Conservation (phyloP, 2,888 invertebrate genomes). For the Leptopterna dolabrata region DNA sequence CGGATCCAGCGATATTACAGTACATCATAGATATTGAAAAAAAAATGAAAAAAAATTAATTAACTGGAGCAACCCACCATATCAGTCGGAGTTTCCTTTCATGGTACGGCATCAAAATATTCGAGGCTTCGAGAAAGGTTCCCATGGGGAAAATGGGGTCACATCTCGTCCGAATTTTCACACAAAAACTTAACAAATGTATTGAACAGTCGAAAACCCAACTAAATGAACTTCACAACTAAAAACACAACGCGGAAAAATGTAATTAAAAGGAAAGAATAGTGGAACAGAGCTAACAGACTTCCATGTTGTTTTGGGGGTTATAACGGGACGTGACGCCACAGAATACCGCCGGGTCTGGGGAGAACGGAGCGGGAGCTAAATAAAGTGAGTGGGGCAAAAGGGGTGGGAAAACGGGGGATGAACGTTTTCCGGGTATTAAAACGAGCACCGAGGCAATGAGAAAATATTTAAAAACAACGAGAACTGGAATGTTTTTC, state of each 20-base stretch:
- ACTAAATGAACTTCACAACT: constrained; percentile 3
- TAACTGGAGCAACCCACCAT: constrained; percentile 43
- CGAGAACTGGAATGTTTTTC: background rate
- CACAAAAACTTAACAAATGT: background rate
- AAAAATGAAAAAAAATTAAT: constrained; percentile 19
- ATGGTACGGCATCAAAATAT: constrained; percentile 49
- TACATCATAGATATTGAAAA: background rate
- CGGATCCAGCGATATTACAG: background rate
- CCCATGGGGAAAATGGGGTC: background rate
- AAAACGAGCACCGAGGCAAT: background rate
- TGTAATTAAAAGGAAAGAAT: constrained; percentile 35
- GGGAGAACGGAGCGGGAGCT: background rate
- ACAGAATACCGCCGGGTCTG: background rate
- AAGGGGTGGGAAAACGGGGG: background rate
- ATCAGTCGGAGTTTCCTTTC: constrained; percentile 50
- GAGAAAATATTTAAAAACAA: background rate
- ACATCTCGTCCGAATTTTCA: background rate
- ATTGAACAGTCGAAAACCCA: background rate
- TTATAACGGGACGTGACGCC: constrained; percentile 63
- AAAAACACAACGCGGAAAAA: constrained; percentile 35
- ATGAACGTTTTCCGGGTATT: background rate
- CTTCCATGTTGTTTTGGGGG: constrained; percentile 62
- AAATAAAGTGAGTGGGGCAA: background rate
- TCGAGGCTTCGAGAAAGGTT: background rate
- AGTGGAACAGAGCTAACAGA: constrained; percentile 44